Conservation (phyloP, 2,797 vertebrate genomes). For the Eospalax fontanierii region DNA sequence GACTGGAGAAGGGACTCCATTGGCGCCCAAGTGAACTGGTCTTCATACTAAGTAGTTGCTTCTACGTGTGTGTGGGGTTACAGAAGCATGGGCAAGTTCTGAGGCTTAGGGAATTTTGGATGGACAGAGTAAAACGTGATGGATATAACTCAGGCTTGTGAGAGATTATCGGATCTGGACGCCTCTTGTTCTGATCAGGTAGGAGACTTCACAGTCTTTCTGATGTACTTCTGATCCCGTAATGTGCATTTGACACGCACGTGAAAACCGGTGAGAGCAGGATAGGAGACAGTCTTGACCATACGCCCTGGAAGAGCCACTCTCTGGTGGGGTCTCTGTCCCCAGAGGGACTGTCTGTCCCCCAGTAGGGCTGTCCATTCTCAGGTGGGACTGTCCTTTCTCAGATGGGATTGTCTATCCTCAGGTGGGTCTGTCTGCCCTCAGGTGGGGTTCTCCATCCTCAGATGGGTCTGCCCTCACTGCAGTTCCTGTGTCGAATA, state of each 20-base stretch:
- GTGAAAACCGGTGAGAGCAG: background rate
- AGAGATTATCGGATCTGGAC: background rate
- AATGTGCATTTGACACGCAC: rapidly evolving
- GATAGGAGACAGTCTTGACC: background rate
- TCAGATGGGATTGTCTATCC: too few relatives aligned
- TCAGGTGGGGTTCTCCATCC: background rate
- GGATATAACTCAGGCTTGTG: background rate
- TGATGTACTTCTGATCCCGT: background rate
- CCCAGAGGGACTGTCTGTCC: too few relatives aligned
- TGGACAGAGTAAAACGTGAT: background rate
- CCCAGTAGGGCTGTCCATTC: too few relatives aligned
- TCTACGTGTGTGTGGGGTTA: rapidly evolving
- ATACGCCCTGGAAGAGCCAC: background rate
- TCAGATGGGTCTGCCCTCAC: rapidly evolving
- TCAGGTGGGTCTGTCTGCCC: background rate
- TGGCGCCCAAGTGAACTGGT: background rate
- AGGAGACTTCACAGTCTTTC: rapidly evolving
- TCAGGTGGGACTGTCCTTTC: background rate
- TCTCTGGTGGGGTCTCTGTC: background rate
- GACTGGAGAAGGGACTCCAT: rapidly evolving
- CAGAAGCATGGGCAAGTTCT: background rate
- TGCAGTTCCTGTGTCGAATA: background rate
- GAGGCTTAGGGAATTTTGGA: background rate
- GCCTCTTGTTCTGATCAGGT: background rate
- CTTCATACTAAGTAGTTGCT: too few relatives aligned